These are phyloP conservation scores for Megaceryle maxima DNA, from an alignment of 2,113 vertebrate species.

Conservation along the genomic window DNA sequence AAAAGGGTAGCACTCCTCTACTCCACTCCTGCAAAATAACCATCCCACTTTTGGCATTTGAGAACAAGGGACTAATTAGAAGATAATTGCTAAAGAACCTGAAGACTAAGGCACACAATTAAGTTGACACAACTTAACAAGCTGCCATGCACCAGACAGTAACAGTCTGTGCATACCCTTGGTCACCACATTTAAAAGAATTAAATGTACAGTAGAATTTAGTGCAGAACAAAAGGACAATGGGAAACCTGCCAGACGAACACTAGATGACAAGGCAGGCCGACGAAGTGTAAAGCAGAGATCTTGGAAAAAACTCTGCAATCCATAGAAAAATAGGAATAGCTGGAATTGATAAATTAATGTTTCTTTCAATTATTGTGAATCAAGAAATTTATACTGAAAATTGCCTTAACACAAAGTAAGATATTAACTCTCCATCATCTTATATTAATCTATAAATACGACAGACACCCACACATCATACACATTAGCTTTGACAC, in stretches of 20 bases:
- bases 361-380: background rate
- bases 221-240: background rate
- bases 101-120: background rate
- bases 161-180: background rate
- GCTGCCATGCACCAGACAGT: background rate
- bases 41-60: background rate
- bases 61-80: background rate
- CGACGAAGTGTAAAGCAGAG: background rate
- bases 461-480: background rate
- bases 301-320: background rate
- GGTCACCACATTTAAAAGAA: background rate
- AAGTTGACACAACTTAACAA: background rate
- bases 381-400: background rate
- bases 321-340: background rate
- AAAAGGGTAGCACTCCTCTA: background rate
- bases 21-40: background rate
- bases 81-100: background rate
- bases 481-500: background rate
- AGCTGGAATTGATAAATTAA: background rate
- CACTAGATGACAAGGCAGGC: background rate
- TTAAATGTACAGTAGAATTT: background rate
- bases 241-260: background rate
- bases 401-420: background rate
- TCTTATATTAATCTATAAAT: background rate
- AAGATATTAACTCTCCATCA: background rate